Evolutionary conservation across 2,888 invertebrate species (phyloP).

Genomic region (Monochamus alternatus): DNA sequence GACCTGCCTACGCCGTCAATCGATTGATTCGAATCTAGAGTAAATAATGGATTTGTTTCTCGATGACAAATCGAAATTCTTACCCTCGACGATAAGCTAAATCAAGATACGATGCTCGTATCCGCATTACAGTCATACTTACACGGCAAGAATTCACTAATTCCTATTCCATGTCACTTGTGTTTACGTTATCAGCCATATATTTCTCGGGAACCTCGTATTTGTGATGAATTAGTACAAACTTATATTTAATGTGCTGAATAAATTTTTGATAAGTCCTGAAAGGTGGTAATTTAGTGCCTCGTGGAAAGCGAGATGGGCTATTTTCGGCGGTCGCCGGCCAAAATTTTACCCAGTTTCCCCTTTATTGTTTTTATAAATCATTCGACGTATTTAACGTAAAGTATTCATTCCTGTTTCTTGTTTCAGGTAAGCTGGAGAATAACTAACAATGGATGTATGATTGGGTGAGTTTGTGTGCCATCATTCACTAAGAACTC

Average conservation of each 20-base stretch:
- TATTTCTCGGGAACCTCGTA: constrained; percentile 18
- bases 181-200: constrained; percentile 20
- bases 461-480: not conserved
- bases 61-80: not conserved
- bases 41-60: not conserved
- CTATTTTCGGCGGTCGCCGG: not conserved
- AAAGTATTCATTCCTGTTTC: not conserved
- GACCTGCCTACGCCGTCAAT: too few species aligned
- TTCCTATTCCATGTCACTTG: constrained; percentile 20
- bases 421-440: constrained; percentile 1
- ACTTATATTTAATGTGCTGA: constrained; percentile 20
- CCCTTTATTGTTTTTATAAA: not conserved
- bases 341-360: constrained; percentile 4
- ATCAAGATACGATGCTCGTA: not conserved
- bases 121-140: constrained; percentile 11
- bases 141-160: constrained; percentile 17
- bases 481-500: too few species aligned
- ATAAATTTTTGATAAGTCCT: constrained; percentile 28
- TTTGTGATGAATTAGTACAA: constrained; percentile 25
- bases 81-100: constrained; percentile 7
- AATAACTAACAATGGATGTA: not conserved
- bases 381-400: not conserved
- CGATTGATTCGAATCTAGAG: not conserved
- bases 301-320: constrained; percentile 9
- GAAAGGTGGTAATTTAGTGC: constrained; percentile 4